These are phyloP conservation scores for Apodemus agrarius DNA, from an alignment of 2,797 vertebrate genomes.

Conservation along the genomic window DNA sequence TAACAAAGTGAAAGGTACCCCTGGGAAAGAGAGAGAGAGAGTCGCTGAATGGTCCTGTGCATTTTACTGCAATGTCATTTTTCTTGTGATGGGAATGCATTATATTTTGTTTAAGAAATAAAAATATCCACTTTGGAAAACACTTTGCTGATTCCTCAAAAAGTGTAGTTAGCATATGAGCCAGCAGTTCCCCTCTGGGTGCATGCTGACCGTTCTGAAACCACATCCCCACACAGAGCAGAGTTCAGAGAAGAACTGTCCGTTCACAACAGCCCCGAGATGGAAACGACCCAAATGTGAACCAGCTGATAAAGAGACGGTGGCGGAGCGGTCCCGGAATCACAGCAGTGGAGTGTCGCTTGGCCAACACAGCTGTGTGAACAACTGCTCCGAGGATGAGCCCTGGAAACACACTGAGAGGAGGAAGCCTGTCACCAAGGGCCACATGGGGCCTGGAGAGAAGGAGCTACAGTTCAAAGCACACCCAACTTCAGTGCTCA, in stretches of 20 bases:
- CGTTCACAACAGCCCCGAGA: background rate
- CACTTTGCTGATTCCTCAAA: background rate
- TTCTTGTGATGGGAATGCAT: background rate
- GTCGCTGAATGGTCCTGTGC: background rate
- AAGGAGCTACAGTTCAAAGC: background rate
- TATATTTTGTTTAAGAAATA: background rate
- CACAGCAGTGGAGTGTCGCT: background rate
- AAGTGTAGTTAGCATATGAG: background rate
- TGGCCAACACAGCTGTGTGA: background rate
- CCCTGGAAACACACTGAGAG: background rate
- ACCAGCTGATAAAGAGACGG: background rate
- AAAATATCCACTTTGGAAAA: background rate
- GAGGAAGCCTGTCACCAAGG: too few relatives aligned
- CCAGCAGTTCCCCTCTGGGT: background rate
- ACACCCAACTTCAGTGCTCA: background rate
- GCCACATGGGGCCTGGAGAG: background rate
- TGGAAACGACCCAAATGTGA: background rate
- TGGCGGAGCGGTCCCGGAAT: accelerated
- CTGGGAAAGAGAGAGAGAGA: background rate
- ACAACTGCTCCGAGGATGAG: background rate
- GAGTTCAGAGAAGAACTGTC: background rate
- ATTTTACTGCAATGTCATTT: background rate
- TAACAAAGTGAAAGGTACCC: background rate
- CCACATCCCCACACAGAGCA: background rate
- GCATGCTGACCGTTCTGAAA: background rate